Conservation (phyloP, 2,113 vertebrate genomes). For the Ovis canadensis region DNA sequence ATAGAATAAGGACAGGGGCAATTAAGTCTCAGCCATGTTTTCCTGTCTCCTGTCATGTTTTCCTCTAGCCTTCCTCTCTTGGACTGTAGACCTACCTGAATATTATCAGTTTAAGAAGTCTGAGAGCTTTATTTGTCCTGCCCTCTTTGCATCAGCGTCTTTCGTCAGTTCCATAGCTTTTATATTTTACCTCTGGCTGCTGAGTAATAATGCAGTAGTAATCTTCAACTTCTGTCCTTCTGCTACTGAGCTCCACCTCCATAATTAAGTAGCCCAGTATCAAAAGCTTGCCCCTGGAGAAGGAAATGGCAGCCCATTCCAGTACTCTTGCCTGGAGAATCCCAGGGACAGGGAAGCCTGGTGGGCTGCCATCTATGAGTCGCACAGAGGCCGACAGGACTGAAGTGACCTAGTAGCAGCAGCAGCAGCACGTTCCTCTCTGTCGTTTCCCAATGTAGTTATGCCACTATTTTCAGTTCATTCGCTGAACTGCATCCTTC, state of each 20-base stretch:
- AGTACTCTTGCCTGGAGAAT: not conserved
- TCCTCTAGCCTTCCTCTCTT: not conserved
- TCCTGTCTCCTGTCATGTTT: not conserved
- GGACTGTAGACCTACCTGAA: not conserved
- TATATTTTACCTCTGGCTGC: not conserved
- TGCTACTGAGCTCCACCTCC: not conserved
- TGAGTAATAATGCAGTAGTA: not conserved
- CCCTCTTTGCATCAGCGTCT: not conserved
- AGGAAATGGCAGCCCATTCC: not conserved
- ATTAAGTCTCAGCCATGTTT: not conserved
- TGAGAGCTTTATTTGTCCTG: not conserved
- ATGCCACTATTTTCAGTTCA: not conserved
- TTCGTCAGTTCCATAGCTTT: not conserved
- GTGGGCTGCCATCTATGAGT: not conserved
- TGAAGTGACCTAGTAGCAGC: not conserved
- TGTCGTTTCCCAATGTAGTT: not conserved
- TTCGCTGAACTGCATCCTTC: not conserved
- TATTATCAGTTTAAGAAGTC: not conserved
- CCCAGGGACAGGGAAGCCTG: not conserved
- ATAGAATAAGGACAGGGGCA: not conserved
- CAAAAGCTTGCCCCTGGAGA: not conserved
- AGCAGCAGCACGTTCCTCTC: not conserved
- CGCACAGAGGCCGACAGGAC: rapidly evolving
- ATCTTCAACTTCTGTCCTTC: not conserved
- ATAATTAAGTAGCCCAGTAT: not conserved